Base-by-base conservation (phyloP, 2,797 vertebrate species). In the Notolabrus celidotus region DNA sequence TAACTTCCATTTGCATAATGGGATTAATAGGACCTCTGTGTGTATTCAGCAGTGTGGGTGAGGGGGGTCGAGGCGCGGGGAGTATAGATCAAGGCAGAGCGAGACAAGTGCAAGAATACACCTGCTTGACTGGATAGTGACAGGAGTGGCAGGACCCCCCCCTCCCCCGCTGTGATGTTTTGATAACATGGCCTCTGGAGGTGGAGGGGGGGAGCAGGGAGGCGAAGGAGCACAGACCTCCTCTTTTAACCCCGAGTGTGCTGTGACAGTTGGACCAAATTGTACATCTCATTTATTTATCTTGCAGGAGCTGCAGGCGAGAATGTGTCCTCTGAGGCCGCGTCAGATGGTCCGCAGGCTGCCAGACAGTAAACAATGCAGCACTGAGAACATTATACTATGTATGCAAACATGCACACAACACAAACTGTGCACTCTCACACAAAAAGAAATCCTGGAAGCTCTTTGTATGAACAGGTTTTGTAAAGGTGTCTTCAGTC, bases 1-100 rank as follows among this genome's bases (percentile, higher is more conserved):
- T 89, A 85, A 91, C 82, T 51, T 5, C 3, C 33, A 92, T 94
- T 93, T 93, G 85, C 92, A 94, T 93, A 94, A 93, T 91, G 87
- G 87, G 82, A 91, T 93, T 93, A 93, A 93, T 92, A 87, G 90
- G 82, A 87, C 75, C 84, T 91, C 86, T 69, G 86, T 91, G 81
- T 89, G 83, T 84, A 81, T 86, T 90, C 86, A 83, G 73, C 34
- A 19, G 31, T 54, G 64, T 60, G 67, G 39, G 54, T 58, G 65
- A 60, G 67, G 56, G 55, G 60, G 47, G 63, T 60, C 15, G 10
- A 36, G 39, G 69, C 51, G 60, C 39, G 64, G 9, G 22, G 45
- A 63, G 71, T 79, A 71, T 70, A 70, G 76, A 83, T 83, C 80
- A 85, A 76, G 76, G 68, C 67, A 23, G 55, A 25, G 53, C 4